Evolutionary conservation across 2,888 invertebrate genomes (phyloP).

Genomic region (Drosophila monieri): DNA sequence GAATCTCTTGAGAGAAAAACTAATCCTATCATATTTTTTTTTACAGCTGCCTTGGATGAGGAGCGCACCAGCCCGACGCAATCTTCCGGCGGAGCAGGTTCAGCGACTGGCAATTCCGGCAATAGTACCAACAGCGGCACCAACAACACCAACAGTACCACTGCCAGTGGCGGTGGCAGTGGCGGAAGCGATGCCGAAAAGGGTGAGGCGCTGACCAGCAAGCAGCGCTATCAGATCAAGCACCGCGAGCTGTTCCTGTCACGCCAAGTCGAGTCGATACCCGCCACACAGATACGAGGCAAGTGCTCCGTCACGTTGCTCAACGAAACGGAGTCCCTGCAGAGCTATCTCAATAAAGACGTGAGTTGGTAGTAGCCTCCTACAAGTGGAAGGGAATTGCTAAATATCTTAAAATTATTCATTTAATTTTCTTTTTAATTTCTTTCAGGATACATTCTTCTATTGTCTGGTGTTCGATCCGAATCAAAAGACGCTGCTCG

Average conservation of each 20-base stretch:
- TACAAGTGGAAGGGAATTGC: neutral
- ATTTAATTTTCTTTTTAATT: neutral
- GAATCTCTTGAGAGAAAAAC: no score
- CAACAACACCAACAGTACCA: conserved; percentile 44
- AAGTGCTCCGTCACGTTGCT: conserved; percentile 99
- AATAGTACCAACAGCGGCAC: conserved; percentile 64
- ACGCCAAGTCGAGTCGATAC: conserved; percentile 98
- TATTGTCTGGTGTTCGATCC: conserved; percentile 99
- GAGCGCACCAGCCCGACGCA: conserved; percentile 85
- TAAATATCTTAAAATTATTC: neutral
- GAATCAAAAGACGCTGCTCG: conserved; percentile 98
- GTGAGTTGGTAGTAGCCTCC: conserved; percentile 85
- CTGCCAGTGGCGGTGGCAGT: conserved; percentile 37
- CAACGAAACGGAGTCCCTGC: conserved; percentile 98
- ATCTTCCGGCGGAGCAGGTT: conserved; percentile 61
- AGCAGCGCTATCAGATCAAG: conserved; percentile 97
- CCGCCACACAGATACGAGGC: conserved; percentile 99
- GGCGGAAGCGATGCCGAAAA: conserved; percentile 51
- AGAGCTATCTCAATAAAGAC: conserved; percentile 98
- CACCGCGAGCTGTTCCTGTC: conserved; percentile 99
- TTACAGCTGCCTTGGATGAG: conserved; percentile 88
- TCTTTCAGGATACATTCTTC: conserved; percentile 97
- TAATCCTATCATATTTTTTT: neutral
- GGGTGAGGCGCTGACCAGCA: conserved; percentile 89
- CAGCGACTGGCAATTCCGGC: conserved; percentile 51